Evolutionary conservation across 2,797 vertebrate genomes (phyloP), one percentile per base, ranked within the genome.

Genomic region (Vireo griseus): DNA sequence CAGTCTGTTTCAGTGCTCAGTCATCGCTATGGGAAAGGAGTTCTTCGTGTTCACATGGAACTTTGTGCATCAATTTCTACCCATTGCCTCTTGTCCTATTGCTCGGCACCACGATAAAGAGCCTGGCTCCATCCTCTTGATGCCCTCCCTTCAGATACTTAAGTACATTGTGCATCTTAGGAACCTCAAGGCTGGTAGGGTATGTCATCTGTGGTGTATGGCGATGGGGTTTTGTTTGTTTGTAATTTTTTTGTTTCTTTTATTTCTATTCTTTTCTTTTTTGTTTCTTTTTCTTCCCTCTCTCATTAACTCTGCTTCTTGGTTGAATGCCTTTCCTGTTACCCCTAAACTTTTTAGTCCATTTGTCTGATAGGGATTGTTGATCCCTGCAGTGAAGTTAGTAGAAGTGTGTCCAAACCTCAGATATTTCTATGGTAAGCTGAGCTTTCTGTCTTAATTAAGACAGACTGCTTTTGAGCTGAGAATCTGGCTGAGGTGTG

Each of bases 101-200:
- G 26, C 31, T 74, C 0, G 0, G 21, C 40, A 24, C 26, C 17
- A 24, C 1, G 0, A 2, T 8, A 10, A 48, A 40, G 58, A 45
- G 29, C 21, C 25, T 65, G 21, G 13, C 5, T 35, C 12, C 13
- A 15, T 59, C 13, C 13, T 65, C 13, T 69, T 57, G 42, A 26
- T 35, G 29, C 8, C 8, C 3, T 57, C 14, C 14, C n/a, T 83
- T 83, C 25, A 40, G 21, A 22, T 72, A 22, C 16, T 57, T 45
- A 10, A 1, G 17, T 45, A 40, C 20, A 6, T 47, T 28, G 17
- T 52, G 12, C 17, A 22, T 58, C 26, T 89, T 35, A 47, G 65
- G 44, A 58, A 28, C 18, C 5, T 58, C 58, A 35, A 7, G 29
- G 33, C 25, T 58, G 20, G 40, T 35, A 45, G 12, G 4, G 6